These are phyloP conservation scores for Drosophila ustulata DNA, from an alignment of 2,888 invertebrate species.

Conservation along the genomic window DNA sequence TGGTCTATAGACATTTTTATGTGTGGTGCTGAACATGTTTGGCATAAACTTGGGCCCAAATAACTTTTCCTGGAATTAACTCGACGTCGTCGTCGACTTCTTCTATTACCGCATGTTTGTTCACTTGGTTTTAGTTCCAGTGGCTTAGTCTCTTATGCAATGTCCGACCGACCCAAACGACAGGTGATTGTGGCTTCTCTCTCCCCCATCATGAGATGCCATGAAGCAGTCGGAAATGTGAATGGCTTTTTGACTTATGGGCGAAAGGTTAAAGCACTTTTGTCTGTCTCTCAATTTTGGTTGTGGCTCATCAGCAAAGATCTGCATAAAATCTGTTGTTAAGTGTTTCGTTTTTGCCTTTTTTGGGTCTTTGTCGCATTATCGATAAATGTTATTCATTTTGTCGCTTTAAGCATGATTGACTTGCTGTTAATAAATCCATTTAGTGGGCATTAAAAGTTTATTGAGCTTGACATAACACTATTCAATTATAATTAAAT, in stretches of 20 bases:
- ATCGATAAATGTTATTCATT: constrained; percentile 27
- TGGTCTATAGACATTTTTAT: constrained; percentile 20
- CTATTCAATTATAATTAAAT: neutral
- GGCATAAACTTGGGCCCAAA: constrained; percentile 47
- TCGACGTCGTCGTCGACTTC: constrained; percentile 17
- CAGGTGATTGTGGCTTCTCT: constrained; percentile 41
- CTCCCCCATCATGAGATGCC: neutral
- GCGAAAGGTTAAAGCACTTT: constrained; percentile 51
- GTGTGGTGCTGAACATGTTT: constrained; percentile 50
- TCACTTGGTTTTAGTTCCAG: constrained; percentile 21
- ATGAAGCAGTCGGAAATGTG: constrained; percentile 34
- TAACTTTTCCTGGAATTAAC: constrained; percentile 61
- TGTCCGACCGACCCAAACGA: constrained; percentile 4
- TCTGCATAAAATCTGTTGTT: constrained; percentile 45
- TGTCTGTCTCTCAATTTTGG: constrained; percentile 22
- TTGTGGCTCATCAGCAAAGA: constrained; percentile 16
- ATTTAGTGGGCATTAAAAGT: neutral
- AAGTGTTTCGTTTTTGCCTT: constrained; percentile 17
- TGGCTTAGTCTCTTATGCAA: constrained; percentile 46
- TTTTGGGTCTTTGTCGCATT: constrained; percentile 21
- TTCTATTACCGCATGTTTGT: constrained; percentile 56
- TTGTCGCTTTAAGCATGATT: constrained; percentile 22
- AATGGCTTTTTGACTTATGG: constrained; percentile 40
- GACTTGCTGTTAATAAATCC: constrained; percentile 1
- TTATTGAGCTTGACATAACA: neutral